Conservation (phyloP, 2,797 vertebrate genomes). For the Periparus ater region DNA sequence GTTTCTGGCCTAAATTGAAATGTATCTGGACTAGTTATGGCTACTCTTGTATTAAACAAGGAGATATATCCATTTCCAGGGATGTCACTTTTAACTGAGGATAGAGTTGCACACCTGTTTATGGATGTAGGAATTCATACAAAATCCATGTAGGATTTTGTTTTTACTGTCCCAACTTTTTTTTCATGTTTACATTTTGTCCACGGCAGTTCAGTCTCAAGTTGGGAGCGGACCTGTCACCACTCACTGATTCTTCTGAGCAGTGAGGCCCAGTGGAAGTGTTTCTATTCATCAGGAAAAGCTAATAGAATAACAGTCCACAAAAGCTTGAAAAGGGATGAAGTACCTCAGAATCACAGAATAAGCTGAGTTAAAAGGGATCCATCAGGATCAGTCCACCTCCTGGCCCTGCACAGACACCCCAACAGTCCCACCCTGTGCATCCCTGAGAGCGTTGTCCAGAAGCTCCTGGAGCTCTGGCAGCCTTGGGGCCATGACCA, state of each 20-base stretch:
- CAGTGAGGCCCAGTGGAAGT: background rate
- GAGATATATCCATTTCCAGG: background rate
- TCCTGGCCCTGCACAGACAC: too few species aligned
- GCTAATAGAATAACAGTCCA: background rate
- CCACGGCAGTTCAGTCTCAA: background rate
- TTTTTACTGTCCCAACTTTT: background rate
- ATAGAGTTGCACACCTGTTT: background rate
- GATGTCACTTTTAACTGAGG: background rate
- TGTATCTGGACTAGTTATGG: background rate
- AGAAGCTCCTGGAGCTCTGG: rapidly evolving
- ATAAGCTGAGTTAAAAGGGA: background rate
- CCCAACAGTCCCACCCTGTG: background rate
- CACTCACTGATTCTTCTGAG: background rate
- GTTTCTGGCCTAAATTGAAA: background rate
- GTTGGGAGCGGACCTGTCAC: background rate
- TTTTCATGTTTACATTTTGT: background rate
- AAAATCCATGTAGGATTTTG: background rate
- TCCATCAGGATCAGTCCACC: background rate
- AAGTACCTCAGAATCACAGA: background rate
- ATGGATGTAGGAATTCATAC: background rate
- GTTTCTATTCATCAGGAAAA: background rate
- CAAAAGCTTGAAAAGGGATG: background rate
- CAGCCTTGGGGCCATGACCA: rapidly evolving
- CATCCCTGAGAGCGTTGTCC: rapidly evolving
- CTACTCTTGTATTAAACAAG: background rate